Evolutionary conservation across 2,888 invertebrate genomes (phyloP).

Genomic region (Trichopoda pennipes): DNA sequence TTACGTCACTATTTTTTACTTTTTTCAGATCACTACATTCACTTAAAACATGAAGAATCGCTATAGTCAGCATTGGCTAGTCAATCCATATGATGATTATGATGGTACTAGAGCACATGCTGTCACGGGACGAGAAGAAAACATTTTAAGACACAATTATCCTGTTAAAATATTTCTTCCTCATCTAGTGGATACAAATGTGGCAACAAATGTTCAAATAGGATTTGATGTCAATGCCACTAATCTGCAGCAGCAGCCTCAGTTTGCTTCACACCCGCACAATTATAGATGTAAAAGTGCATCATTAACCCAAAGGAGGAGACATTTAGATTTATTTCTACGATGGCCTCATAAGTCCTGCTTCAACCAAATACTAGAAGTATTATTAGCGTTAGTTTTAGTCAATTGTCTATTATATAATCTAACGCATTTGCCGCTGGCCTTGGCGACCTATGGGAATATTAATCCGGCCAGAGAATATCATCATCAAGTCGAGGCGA

Average conservation of each 20-base stretch:
- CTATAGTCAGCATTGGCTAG: slow-evolving; percentile 76
- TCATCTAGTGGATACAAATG: slow-evolving; percentile 65
- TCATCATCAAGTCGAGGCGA: slow-evolving; percentile 53
- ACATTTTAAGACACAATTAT: slow-evolving; percentile 52
- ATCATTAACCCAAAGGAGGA: slow-evolving; percentile 36
- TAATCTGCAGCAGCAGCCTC: slow-evolving; percentile 43
- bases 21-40: slow-evolving; percentile 50
- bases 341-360: slow-evolving; percentile 69
- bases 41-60: slow-evolving; percentile 74
- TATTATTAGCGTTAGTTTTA: slow-evolving; percentile 80
- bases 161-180: slow-evolving; percentile 57
- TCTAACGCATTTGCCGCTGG: slow-evolving; percentile 73
- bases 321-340: slow-evolving; percentile 44
- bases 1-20: slow-evolving; percentile 1
- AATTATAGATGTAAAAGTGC: slow-evolving; percentile 45
- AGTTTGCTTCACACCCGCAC: slow-evolving; percentile 28
- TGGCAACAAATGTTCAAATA: slow-evolving; percentile 43
- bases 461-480: slow-evolving; percentile 60
- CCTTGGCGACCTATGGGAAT: slow-evolving; percentile 72
- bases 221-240: slow-evolving; percentile 4
- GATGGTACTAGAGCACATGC: slow-evolving; percentile 17
- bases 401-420: slow-evolving; percentile 77
- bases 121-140: slow-evolving; percentile 22
- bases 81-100: slow-evolving; percentile 69
- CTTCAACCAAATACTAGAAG: slow-evolving; percentile 81